Evolutionary conservation across 2,797 vertebrate species (phyloP).

Genomic region (Sebastes goodei): DNA sequence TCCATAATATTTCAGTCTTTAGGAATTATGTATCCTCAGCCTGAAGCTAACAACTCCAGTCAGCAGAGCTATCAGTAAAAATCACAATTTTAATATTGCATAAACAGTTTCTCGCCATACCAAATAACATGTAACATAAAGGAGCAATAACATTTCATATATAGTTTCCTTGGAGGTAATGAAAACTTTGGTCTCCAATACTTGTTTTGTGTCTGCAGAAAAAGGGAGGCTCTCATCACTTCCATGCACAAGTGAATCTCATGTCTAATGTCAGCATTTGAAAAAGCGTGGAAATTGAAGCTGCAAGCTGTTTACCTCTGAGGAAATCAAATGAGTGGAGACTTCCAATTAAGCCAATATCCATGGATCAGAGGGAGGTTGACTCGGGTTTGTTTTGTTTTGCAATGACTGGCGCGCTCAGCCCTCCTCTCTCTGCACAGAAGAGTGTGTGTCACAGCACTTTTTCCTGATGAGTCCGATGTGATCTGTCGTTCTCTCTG

Average conservation of each 20-base stretch:
- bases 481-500: constrained; percentile 68
- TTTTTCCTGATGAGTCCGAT: constrained; percentile 69
- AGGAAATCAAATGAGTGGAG: constrained; percentile 46
- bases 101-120: neutral
- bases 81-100: neutral
- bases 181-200: neutral
- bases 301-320: constrained; percentile 45
- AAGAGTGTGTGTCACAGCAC: constrained; percentile 67
- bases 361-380: constrained; percentile 37
- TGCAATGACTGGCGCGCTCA: constrained; percentile 13
- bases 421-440: constrained; percentile 27
- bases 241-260: constrained; percentile 29
- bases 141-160: neutral
- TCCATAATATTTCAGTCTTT: neutral
- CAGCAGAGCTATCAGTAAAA: constrained; percentile 5
- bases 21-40: neutral
- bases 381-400: constrained; percentile 59
- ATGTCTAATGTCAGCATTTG: constrained; percentile 37
- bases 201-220: constrained; percentile 12
- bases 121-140: constrained; percentile 5
- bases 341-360: constrained; percentile 58
- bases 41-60: neutral
- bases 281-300: constrained; percentile 28
- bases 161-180: neutral
- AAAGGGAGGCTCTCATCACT: constrained; percentile 12